A percentile compares a stretch with the other conserved stretches of the same genome.
Evolutionary conservation across 2,113 vertebrate species (phyloP).

Genomic region (Dascyllus trimaculatus): DNA sequence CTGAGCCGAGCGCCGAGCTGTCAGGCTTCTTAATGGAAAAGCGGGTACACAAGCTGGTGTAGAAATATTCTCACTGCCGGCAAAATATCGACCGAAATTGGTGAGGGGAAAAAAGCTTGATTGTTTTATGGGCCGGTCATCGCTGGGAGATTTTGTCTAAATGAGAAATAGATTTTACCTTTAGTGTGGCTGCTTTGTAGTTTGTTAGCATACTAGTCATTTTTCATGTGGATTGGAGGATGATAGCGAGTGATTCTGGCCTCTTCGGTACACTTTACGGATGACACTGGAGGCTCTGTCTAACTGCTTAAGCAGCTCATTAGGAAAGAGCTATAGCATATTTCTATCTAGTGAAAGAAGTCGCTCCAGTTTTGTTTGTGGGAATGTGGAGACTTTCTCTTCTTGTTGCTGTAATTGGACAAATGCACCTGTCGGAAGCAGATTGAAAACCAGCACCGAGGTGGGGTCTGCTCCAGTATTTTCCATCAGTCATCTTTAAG

Average conservation of each 20-base stretch:
- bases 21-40: constrained; percentile 50
- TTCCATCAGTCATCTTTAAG: constrained; percentile 1
- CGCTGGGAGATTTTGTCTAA: constrained; percentile 50
- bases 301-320: constrained; percentile 67
- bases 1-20: constrained; percentile 39
- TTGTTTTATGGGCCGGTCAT: constrained; percentile 48
- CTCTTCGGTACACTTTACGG: constrained; percentile 45
- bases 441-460: neutral
- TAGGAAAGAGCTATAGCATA: constrained; percentile 47
- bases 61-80: constrained; percentile 41
- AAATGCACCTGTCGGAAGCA: constrained; percentile 21
- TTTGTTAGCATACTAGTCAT: constrained; percentile 58
- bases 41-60: neutral
- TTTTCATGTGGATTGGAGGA: constrained; percentile 50
- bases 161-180: constrained; percentile 61
- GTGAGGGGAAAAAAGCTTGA: constrained; percentile 29
- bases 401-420: constrained; percentile 37
- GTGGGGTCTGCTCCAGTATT: neutral
- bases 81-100: constrained; percentile 44
- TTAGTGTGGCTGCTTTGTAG: constrained; percentile 42
- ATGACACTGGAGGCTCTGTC: constrained; percentile 51
- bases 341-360: constrained; percentile 20
- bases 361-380: neutral
- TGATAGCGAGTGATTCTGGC: constrained; percentile 37
- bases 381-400: neutral